Evolutionary conservation across 2,888 invertebrate species (phyloP), one percentile per base, ranked within the genome.

Genomic region (Listrodromus nycthemerus): DNA sequence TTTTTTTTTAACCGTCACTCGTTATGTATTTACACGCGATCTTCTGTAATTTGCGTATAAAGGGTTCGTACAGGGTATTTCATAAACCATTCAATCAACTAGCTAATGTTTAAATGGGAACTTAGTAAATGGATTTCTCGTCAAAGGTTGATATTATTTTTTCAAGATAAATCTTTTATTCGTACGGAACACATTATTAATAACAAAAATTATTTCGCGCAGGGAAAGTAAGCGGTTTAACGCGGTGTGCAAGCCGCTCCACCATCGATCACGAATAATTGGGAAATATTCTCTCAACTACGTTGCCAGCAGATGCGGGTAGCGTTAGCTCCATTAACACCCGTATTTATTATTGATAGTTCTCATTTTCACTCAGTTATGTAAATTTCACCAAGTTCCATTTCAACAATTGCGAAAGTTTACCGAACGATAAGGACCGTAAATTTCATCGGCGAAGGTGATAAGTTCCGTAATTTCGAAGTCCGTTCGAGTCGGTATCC

Each of bases 331-430:
- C 61, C n/a, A 21, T 37, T 52, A 8, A 8, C 27, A 61, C 80
- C 83, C 83, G 80, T 67, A 83, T 80, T 76, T 67, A 41, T 61
- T 33, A 37, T 19, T 41, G 66, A 33, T 37, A 50, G 71, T 76
- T 16, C 16, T 48, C 33, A 52, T 37, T 71, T 73, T 80, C 33
- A 30, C 63, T 55, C 24, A 65, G 70, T 83, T 77, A 45, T 30
- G 24, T 67, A 73, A 83, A 58, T 80, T 80, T 75, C 58, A 27
- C 70, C 37, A 21, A 61, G 63, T 69, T n/a, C 37, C 16, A 41
- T 21, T 19, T 33, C 21, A 52, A 41, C 69, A 45, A 69, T 65
- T 69, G 69, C 41, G 63, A 76, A 65, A 70, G 50, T 37, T n/a
- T 13, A 55, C 55, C 41, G 16, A 16, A 41, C 41, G 41, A 16